Evolutionary conservation across 2,888 invertebrate species (phyloP).

Genomic region (Acanthoscelides obtectus): DNA sequence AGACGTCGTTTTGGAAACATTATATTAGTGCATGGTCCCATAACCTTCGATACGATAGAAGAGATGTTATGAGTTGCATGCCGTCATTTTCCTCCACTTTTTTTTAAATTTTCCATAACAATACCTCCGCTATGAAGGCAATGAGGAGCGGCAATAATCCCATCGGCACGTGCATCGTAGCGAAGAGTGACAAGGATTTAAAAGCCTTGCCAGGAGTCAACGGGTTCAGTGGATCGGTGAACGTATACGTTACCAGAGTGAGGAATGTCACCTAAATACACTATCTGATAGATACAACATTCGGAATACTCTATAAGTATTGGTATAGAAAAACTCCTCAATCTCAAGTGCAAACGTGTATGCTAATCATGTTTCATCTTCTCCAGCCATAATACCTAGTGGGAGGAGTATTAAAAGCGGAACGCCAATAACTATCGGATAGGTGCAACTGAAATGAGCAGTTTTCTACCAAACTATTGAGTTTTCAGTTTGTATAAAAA

Average conservation of each 20-base stretch:
- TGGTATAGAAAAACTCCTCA: too few relatives aligned
- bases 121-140: conserved; percentile 74
- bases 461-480: too few relatives aligned
- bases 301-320: too few relatives aligned
- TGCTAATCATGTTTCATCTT: too few relatives aligned
- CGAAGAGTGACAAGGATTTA: conserved; percentile 83
- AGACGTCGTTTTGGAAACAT: background rate
- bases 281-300: conserved; percentile 6
- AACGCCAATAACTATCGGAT: too few relatives aligned
- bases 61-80: background rate
- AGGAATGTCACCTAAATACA: conserved; percentile 68
- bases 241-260: conserved; percentile 81
- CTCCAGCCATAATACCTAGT: too few relatives aligned
- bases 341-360: too few relatives aligned
- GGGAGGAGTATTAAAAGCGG: too few relatives aligned
- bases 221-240: conserved; percentile 50
- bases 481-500: too few relatives aligned
- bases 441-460: too few relatives aligned
- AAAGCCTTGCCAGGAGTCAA: conserved; percentile 80
- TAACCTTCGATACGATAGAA: background rate
- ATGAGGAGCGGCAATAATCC: conserved; percentile 73
- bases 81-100: background rate
- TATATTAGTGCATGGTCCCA: background rate
- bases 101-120: too few relatives aligned
- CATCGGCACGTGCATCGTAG: conserved; percentile 81